Base-by-base conservation (phyloP, 2,888 invertebrate genomes). In the Anaspis maculata region DNA sequence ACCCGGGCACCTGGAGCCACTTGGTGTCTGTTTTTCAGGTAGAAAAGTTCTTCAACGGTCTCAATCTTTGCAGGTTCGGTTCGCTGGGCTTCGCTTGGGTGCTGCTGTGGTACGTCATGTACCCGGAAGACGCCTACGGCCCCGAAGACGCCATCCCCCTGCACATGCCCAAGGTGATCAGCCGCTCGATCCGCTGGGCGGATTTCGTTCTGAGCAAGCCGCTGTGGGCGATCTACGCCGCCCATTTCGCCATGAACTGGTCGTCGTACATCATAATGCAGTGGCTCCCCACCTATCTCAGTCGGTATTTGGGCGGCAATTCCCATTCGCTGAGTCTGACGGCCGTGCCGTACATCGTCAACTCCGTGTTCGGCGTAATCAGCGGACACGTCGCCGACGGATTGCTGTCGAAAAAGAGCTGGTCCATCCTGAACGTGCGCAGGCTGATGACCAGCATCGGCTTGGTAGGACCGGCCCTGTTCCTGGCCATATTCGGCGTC, bases 201-300 rank as follows among this genome's bases (percentile, higher is more conserved):
- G 78, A 77, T 56, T 79, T 81, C 48, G 62, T 83, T 25, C 61
- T 70, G 23, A 76, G 77, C 52, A 79, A 79, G 74, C 75, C 81
- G 0, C 61, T 83, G 15, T 81, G 81, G 81, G 76, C 82, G 3
- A 71, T 83, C 44, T 83, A 83, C 51, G 70, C 77, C 34, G 82
- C 83, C 16, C 83, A 83, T 62, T 83, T 83, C 60, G 75, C 79
- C 15, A 83, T 83, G 83, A 83, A 83, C 60, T 83, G 83, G 83
- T 77, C 78, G 31, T 82, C 79, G 50, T 83, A 83, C 54, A 82
- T 83, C 42, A 79, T 83, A 48, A 82, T 83, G 81, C 80, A 81
- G 56, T 83, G 83, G 83, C 62, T 83, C 41, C 83, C 83, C 3
- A 83, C 82, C 2, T 83, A 83, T 56, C 61, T 83, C 46, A 65